Evolutionary conservation across 2,888 invertebrate species (phyloP).

Genomic region (Ditula angustiorana): DNA sequence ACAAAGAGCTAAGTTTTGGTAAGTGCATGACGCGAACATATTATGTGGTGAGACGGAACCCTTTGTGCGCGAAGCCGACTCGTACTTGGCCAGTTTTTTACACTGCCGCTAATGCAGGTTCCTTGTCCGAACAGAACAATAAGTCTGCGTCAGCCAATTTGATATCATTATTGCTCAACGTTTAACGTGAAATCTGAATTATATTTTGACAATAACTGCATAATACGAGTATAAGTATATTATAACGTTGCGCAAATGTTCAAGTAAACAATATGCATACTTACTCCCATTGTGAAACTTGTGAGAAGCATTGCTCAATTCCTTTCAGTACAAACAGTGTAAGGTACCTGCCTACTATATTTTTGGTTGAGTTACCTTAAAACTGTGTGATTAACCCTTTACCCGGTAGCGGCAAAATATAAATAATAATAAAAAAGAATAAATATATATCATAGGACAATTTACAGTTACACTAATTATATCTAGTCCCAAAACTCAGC

Average conservation of each 20-base stretch:
- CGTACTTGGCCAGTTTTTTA: too few species aligned
- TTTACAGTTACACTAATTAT: too few species aligned
- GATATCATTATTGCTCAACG: constrained; percentile 52
- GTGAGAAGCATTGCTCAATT: constrained; percentile 10
- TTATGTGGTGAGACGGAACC: too few species aligned
- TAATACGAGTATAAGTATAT: too few species aligned
- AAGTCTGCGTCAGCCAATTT: constrained; percentile 50
- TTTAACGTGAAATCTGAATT: constrained; percentile 44
- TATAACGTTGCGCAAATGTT: constrained; percentile 30
- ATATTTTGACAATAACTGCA: constrained; percentile 35
- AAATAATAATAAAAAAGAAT: too few species aligned
- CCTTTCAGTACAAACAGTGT: neutral
- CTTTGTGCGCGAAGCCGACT: too few species aligned
- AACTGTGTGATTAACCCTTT: too few species aligned
- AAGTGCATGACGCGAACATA: constrained; percentile 15
- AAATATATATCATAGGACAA: too few species aligned
- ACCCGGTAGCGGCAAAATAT: too few species aligned
- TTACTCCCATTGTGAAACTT: constrained; percentile 9
- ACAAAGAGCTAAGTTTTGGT: neutral
- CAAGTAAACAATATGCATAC: constrained; percentile 29
- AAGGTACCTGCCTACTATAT: too few species aligned
- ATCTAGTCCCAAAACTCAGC: too few species aligned
- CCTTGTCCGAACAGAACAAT: constrained; percentile 54
- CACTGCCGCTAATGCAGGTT: constrained; percentile 17
- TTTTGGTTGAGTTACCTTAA: too few species aligned